A percentile compares a stretch with the other conserved stretches of the same genome.
Evolutionary conservation across 2,797 vertebrate genomes (phyloP).

Genomic region (Crax fasciolata): DNA sequence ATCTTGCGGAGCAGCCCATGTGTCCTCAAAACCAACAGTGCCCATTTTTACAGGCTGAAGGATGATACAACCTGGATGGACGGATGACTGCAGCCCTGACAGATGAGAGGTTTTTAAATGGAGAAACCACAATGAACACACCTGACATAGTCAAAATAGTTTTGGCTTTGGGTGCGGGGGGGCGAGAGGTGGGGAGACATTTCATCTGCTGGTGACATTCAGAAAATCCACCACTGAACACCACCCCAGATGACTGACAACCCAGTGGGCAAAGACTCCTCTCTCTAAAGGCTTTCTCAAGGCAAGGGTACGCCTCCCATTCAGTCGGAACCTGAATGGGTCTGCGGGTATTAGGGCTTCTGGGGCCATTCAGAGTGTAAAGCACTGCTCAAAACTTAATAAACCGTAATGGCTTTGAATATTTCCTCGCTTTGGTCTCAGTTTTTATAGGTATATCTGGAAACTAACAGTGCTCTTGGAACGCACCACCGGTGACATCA

Average conservation of each 20-base stretch:
- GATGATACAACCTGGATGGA: not conserved
- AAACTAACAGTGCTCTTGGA: conserved; percentile 39
- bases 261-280: not conserved
- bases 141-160: not conserved
- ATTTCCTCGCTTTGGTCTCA: not conserved
- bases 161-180: not conserved
- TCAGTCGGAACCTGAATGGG: not conserved
- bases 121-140: not conserved
- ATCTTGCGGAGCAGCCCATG: conserved; percentile 18
- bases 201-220: not conserved
- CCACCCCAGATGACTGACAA: not conserved
- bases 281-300: not conserved
- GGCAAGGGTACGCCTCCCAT: not conserved
- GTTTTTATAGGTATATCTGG: conserved; percentile 39
- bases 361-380: not conserved
- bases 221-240: not conserved
- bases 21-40: conserved; percentile 45
- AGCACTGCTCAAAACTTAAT: not conserved
- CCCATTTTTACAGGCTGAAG: not conserved
- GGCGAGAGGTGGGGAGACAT: not conserved
- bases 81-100: not conserved
- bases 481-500: not conserved
- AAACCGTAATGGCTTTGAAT: not conserved
- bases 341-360: not conserved
- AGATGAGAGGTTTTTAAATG: not conserved